A percentile compares a stretch with the other conserved stretches of the same genome.
These are phyloP conservation scores for Hirtodrosophila confusa DNA, from an alignment of 2,888 invertebrate genomes.

Conservation along the genomic window DNA sequence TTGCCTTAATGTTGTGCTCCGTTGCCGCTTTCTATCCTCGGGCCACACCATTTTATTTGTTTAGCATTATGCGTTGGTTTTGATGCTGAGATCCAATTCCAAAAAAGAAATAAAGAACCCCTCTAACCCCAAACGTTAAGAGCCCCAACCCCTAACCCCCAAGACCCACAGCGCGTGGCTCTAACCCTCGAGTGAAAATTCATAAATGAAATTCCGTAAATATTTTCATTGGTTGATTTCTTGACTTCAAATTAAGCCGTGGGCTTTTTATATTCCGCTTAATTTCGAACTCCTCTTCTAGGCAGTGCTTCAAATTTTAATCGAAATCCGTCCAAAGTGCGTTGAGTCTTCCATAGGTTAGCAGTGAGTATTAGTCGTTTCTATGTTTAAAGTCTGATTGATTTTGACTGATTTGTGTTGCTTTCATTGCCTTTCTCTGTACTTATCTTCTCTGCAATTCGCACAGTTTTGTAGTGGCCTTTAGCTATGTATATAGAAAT, in stretches of 20 bases:
- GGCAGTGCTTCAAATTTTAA: conserved; percentile 16
- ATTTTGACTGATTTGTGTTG: no score
- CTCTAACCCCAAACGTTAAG: background rate
- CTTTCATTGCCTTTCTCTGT: no score
- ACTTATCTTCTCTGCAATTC: no score
- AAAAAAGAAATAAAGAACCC: background rate
- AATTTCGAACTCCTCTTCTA: background rate
- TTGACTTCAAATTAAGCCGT: conserved; percentile 48
- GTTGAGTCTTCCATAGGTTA: no score
- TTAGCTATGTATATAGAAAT: no score
- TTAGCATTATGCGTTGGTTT: conserved; percentile 65
- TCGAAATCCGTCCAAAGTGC: conserved; percentile 1
- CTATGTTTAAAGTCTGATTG: no score
- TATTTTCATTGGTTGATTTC: conserved; percentile 66
- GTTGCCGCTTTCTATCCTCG: conserved; percentile 40
- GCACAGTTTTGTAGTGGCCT: no score
- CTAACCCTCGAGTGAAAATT: conserved; percentile 59
- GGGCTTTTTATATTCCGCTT: conserved; percentile 12
- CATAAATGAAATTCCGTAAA: conserved; percentile 77
- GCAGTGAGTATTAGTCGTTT: no score
- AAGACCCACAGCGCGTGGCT: conserved; percentile 17
- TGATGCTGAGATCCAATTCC: conserved; percentile 16
- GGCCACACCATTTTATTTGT: conserved; percentile 56
- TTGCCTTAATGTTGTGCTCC: conserved; percentile 57
- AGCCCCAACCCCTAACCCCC: background rate